Base-by-base conservation (phyloP, 1,140 invertebrate species). In the Anthonomus grandis region DNA sequence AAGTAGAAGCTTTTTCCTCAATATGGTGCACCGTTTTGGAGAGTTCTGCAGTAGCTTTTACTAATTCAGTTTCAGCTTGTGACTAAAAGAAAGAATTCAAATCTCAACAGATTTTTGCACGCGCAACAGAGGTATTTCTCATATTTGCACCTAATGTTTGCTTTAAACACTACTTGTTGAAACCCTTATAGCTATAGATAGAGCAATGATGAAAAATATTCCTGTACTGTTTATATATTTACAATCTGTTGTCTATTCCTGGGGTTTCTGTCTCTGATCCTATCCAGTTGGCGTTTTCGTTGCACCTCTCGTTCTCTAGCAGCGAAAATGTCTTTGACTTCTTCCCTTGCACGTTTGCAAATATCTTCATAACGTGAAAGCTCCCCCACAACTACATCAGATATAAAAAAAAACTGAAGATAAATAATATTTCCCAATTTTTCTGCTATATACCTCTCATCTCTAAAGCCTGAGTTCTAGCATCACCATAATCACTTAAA, bases 11-110 rank as follows among this genome's bases (percentile, higher is more conserved):
- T 63, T 87, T 83, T 54, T 89, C 85, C 68, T 87, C 86, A 3
- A 89, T 75, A 10, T 81, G 80, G 67, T 86, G 86, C n/a, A 86
- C 81, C 0, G 84, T 84, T 47, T 83, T 79, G 2, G 84, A 81
- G 62, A 89, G 84, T 67, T 89, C 86, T 23, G 83, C 78, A 23
- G 84, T 83, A 0, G 86, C 86, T 69, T 86, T 86, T 34, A 86
- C 75, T 5, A 88, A 67, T 57, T 89, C 86, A 0, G 85, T 81
- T 73, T 89, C 86, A 0, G 86, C 86, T 64, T 86, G 83, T 10
- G 81, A 81, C 86, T 84, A 23, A 22, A 65, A 56, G 62, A 66
- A 65, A 52, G 42, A 56, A 13, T 47, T 25, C 4, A 31, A 47
- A 9, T 17, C 13, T 25, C 25, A 31, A 45, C 3, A n/a, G n/a